phyloP scores from a whole-genome alignment of 2,888 invertebrate species.

The Tachystola acroxantha region DNA sequence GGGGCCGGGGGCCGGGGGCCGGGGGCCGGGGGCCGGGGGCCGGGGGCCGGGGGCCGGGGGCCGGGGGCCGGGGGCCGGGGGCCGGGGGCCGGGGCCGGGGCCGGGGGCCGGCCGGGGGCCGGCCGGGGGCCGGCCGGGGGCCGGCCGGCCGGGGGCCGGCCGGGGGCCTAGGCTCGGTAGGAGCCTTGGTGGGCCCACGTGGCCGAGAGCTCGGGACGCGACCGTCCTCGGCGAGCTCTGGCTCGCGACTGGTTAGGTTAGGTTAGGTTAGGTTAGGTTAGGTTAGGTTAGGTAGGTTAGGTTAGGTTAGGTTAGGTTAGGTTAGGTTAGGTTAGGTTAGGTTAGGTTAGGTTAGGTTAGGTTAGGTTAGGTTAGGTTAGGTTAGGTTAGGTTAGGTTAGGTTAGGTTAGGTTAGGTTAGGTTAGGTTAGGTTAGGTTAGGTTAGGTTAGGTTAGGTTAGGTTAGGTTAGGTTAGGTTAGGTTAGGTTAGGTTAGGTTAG shows the following conservation, averaged over 20 bases:
- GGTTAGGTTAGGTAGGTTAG: conserved; percentile 8
- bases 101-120: neutral
- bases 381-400: conserved; percentile 9
- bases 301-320: conserved; percentile 8
- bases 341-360: conserved; percentile 7
- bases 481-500: conserved; percentile 3
- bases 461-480: conserved; percentile 6
- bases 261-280: conserved; percentile 8
- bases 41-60: too few species aligned
- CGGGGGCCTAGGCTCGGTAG: too few species aligned
- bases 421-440: conserved; percentile 9
- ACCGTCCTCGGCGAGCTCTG: neutral
- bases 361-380: conserved; percentile 7
- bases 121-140: too few species aligned
- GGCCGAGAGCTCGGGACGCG: neutral
- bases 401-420: conserved; percentile 9
- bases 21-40: too few species aligned
- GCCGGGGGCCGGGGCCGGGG: neutral
- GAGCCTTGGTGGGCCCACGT: too few species aligned
- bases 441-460: conserved; percentile 10
- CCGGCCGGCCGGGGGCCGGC: too few species aligned
- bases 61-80: neutral
- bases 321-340: conserved; percentile 8
- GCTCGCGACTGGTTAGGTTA: conserved; percentile 3
- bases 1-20: too few species aligned